A percentile compares a stretch with the other conserved stretches of the same genome.
These are phyloP conservation scores for Diacarnus erythraeanus DNA, from an alignment of 37 sponge, comb jelly and placozoan genomes.

Conservation along the genomic window DNA sequence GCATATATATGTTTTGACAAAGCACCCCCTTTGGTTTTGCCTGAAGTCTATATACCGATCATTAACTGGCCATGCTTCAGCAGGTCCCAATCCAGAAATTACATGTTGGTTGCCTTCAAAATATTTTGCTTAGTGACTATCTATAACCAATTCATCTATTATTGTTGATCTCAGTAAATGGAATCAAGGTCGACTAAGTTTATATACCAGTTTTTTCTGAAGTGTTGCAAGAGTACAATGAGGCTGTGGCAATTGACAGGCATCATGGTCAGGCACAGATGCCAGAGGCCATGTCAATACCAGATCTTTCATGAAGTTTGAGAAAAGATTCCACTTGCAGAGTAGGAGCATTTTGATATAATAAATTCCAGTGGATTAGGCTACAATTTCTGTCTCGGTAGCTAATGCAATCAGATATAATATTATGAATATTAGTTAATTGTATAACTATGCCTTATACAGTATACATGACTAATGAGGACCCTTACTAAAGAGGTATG, in stretches of 20 bases:
- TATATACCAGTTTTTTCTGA: neutral
- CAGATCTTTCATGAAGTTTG: too few species aligned
- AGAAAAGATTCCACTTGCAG: too few species aligned
- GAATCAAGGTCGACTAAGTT: conserved; percentile 1
- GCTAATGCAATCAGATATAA: too few species aligned
- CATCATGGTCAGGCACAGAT: neutral
- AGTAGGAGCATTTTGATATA: too few species aligned
- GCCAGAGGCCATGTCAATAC: conserved; percentile 6
- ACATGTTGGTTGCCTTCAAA: neutral
- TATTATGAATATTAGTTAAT: too few species aligned
- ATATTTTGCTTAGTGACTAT: neutral
- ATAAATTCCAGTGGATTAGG: too few species aligned
- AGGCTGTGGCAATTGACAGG: neutral
- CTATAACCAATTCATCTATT: neutral
- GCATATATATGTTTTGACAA: neutral
- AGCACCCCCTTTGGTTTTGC: neutral
- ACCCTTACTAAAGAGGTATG: too few species aligned
- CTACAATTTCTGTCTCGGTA: too few species aligned
- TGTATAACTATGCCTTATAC: too few species aligned
- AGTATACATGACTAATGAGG: too few species aligned
- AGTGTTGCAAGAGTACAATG: neutral
- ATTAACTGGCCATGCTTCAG: conserved; percentile 1
- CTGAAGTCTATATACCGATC: neutral
- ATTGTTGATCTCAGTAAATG: neutral
- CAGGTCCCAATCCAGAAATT: conserved; percentile 5